These are phyloP conservation scores for Lasiommata megera DNA, from an alignment of 2,888 invertebrate genomes.

Conservation along the genomic window DNA sequence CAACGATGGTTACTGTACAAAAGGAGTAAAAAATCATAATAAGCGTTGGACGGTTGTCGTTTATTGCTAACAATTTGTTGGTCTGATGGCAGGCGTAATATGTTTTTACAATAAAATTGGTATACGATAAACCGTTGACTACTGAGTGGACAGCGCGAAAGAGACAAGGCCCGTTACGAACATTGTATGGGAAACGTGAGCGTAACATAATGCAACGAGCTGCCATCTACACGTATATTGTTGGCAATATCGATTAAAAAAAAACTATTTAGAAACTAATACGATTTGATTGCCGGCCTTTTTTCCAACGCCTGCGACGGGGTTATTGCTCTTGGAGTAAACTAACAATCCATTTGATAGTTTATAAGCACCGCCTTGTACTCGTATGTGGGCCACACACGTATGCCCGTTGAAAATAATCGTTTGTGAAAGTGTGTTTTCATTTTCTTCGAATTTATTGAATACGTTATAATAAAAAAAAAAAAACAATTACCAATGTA, in stretches of 20 bases:
- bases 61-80: slow-evolving; percentile 49
- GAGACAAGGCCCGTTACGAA: slow-evolving; percentile 59
- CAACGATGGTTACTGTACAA: slow-evolving; percentile 45
- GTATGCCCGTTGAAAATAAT: slow-evolving; percentile 9
- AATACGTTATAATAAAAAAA: background rate
- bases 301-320: slow-evolving; percentile 30
- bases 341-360: slow-evolving; percentile 20
- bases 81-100: slow-evolving; percentile 35
- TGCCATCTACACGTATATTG: slow-evolving; percentile 52
- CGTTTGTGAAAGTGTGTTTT: background rate
- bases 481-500: background rate
- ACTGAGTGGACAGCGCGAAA: slow-evolving; percentile 49
- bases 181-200: slow-evolving; percentile 66
- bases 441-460: slow-evolving; percentile 3
- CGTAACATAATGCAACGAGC: slow-evolving; percentile 50
- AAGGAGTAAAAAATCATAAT: slow-evolving; percentile 42
- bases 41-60: slow-evolving; percentile 48
- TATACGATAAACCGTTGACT: slow-evolving; percentile 61
- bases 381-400: slow-evolving; percentile 21
- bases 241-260: slow-evolving; percentile 40
- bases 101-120: slow-evolving; percentile 60
- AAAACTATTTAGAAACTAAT: slow-evolving; percentile 42
- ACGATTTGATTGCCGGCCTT: slow-evolving; percentile 35
- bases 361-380: slow-evolving; percentile 1
- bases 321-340: slow-evolving; percentile 32